These are phyloP conservation scores for Eutolmus rufibarbis DNA, from an alignment of 2,888 invertebrate genomes.

Conservation along the genomic window DNA sequence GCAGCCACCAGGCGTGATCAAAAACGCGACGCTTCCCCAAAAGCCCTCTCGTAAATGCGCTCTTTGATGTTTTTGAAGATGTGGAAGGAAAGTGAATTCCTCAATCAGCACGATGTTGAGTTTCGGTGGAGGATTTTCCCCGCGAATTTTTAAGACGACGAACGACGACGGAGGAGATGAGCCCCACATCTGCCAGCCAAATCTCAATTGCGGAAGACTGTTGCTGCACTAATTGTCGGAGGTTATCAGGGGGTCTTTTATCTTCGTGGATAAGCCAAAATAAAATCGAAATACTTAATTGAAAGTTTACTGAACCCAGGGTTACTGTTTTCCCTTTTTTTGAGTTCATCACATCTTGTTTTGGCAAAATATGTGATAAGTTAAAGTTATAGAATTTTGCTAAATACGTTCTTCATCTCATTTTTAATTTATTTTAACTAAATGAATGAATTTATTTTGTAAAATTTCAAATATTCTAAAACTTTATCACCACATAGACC, in stretches of 20 bases:
- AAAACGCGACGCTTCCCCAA: not conserved
- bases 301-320: constrained; percentile 1
- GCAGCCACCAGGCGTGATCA: not conserved
- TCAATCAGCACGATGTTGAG: not conserved
- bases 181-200: not conserved
- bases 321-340: not conserved
- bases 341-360: not conserved
- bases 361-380: not conserved
- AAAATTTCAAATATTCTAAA: no score
- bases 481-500: no score
- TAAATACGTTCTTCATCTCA: not conserved
- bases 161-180: not conserved
- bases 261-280: not conserved
- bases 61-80: not conserved
- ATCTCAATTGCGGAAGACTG: constrained; percentile 37
- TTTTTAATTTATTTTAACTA: not conserved
- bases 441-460: no score
- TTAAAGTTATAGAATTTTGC: not conserved
- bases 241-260: constrained; percentile 41
- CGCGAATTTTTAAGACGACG: not conserved
- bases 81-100: not conserved
- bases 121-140: not conserved
- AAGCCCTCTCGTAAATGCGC: not conserved
- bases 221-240: constrained; percentile 27
- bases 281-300: not conserved